phyloP scores from a whole-genome alignment of 2,113 vertebrate genomes.

The Antechinus stuartii region DNA sequence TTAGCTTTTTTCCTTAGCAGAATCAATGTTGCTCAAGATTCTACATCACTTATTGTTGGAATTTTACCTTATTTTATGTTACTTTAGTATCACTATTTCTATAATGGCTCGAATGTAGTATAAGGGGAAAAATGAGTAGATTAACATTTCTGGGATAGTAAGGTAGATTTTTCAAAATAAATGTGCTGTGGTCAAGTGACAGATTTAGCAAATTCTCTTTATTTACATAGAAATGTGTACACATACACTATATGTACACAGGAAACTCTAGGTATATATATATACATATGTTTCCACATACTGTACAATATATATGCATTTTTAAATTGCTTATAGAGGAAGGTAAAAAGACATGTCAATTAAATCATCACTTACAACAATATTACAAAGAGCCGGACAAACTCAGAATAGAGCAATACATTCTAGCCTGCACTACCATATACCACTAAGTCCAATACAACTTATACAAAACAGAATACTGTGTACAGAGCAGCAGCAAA shows the following conservation, averaged over 20 bases:
- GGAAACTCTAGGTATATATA: conserved; percentile 84
- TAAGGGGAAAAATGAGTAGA: neutral
- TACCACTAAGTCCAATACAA: conserved; percentile 79
- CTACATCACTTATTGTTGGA: conserved; percentile 37
- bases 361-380: conserved; percentile 84
- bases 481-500: conserved; percentile 59
- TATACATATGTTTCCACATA: conserved; percentile 83
- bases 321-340: conserved; percentile 80
- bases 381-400: conserved; percentile 82
- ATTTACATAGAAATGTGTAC: conserved; percentile 89
- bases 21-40: conserved; percentile 42
- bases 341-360: conserved; percentile 84
- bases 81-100: conserved; percentile 12
- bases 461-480: conserved; percentile 81
- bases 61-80: conserved; percentile 25
- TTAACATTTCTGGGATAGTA: neutral
- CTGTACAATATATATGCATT: conserved; percentile 83
- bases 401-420: conserved; percentile 78
- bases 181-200: conserved; percentile 70
- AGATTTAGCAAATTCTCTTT: conserved; percentile 87
- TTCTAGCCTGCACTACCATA: conserved; percentile 77
- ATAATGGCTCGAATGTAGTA: neutral
- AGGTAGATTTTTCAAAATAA: conserved; percentile 49
- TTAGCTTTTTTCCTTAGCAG: conserved; percentile 11
- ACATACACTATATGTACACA: conserved; percentile 82